A percentile compares a stretch with the other conserved stretches of the same genome.
Conservation (phyloP, 37 sponge, comb jelly and placozoan species). For the Mnemiopsis leidyi region DNA sequence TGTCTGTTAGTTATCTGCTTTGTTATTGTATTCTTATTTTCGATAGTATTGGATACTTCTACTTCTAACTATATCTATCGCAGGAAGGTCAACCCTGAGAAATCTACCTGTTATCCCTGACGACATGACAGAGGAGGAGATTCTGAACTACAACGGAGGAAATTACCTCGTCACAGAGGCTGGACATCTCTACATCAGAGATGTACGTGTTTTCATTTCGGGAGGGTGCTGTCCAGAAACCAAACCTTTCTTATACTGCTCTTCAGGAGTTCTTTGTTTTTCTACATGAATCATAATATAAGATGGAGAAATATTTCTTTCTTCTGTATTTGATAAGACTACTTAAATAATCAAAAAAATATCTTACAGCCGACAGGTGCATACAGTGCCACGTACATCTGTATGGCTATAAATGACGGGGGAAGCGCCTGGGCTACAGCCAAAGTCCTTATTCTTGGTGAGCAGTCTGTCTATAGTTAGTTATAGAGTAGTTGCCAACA, state of each 20-base stretch:
- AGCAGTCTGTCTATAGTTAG: neutral
- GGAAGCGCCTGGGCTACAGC: neutral
- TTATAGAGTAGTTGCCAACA: too few relatives aligned
- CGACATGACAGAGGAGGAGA: conserved; percentile 45
- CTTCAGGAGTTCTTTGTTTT: too few relatives aligned
- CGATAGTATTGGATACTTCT: too few relatives aligned
- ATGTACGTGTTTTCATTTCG: conserved; percentile 4
- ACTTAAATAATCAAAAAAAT: too few relatives aligned
- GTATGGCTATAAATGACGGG: neutral
- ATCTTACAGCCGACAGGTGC: neutral
- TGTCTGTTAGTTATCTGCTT: too few relatives aligned
- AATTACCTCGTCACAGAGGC: conserved; percentile 11
- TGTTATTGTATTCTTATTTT: too few relatives aligned
- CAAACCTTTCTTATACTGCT: too few relatives aligned
- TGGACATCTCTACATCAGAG: conserved; percentile 51
- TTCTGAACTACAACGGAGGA: conserved; percentile 13
- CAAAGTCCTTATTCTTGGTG: neutral
- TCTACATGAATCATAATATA: too few relatives aligned
- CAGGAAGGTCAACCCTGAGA: neutral
- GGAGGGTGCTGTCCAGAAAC: neutral
- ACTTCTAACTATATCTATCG: too few relatives aligned
- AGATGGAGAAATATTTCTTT: too few relatives aligned
- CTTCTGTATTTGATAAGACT: too few relatives aligned
- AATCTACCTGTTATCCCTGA: conserved; percentile 33
- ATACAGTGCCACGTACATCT: conserved; percentile 44